Conservation (phyloP, 2,797 vertebrate species). For the Epinephelus malabaricus region DNA sequence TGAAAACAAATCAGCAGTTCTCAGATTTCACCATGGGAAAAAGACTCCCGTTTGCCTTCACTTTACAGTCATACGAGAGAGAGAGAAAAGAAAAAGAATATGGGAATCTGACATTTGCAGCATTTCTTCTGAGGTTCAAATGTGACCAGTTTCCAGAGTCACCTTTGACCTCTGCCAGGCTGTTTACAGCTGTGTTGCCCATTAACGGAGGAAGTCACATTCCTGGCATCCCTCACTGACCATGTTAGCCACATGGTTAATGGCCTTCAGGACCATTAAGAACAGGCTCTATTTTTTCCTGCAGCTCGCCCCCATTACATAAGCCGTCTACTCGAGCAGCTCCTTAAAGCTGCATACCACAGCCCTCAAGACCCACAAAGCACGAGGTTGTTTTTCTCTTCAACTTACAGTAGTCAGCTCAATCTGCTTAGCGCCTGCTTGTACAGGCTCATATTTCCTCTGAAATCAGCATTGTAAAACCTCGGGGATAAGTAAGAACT, state of each 20-base stretch:
- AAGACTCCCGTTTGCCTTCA: constrained; percentile 20
- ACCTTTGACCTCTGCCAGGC: constrained; percentile 71
- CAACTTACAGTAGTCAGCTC: constrained; percentile 43
- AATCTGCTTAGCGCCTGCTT: constrained; percentile 44
- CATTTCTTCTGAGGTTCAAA: constrained; percentile 49
- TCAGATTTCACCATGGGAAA: constrained; percentile 77
- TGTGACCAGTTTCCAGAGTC: constrained; percentile 60
- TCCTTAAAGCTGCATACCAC: constrained; percentile 67
- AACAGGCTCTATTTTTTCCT: constrained; percentile 38
- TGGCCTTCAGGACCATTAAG: constrained; percentile 67
- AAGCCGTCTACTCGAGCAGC: constrained; percentile 62
- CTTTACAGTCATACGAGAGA: neutral
- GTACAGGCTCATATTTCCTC: constrained; percentile 8
- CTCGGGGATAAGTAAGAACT: neutral
- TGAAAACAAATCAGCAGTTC: constrained; percentile 76
- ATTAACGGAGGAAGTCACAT: constrained; percentile 73
- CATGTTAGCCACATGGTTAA: constrained; percentile 64
- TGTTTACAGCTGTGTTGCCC: constrained; percentile 66
- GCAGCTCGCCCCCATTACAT: constrained; percentile 64
- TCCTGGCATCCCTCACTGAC: constrained; percentile 64
- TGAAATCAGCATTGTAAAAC: constrained; percentile 16
- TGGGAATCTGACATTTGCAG: constrained; percentile 73
- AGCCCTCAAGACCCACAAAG: constrained; percentile 52
- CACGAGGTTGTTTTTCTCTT: constrained; percentile 65
- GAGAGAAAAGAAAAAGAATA: constrained; percentile 2